Evolutionary conservation across 2,888 invertebrate species (phyloP), one percentile per base, ranked within the genome.

Genomic region (Lamproptera curius): DNA sequence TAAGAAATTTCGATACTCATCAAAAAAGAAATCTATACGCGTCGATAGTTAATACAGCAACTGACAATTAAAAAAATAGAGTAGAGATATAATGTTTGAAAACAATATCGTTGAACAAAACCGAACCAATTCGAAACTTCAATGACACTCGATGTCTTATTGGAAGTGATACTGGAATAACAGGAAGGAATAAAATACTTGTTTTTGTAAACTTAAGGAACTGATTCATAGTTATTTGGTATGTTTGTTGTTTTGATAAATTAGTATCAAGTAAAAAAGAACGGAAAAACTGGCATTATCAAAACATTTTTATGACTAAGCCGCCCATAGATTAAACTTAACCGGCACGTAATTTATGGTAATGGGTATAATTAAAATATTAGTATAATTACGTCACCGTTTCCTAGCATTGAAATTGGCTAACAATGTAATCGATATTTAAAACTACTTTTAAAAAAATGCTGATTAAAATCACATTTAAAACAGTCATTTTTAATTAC

Each of bases 301-400:
- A 53, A 56, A 52, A 58, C 52, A 63, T 57, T 63, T 63, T 60
- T 55, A 68, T 73, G 67, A 72, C 65, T 65, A 65, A 79, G 73
- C 70, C 60, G 70, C 61, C 61, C 65, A 73, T 74, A 76, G 75
- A 76, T 77, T 76, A 72, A 62, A 57, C 66, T 68, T 73, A 77
- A 80, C 76, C 76, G 67, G 64, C 67, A 63, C 71, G 66, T 75
- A 78, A 80, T 80, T 76, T 76, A 82, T 77, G 77, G 63, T 80
- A 80, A 83, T 80, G 69, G 69, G 63, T 63, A 56, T 73, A 69
- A 76, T 78, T 77, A 77, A 76, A 75, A 78, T 76, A 73, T 71
- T 68, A 69, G 68, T 72, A 64, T 64, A 63, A 64, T 65, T 69
- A 72, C 75, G 76, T 77, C 75, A 76, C 62, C 59, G 52, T 56